Evolutionary conservation across 2,888 invertebrate species (phyloP).

Genomic region (Leucoptera coffeella): DNA sequence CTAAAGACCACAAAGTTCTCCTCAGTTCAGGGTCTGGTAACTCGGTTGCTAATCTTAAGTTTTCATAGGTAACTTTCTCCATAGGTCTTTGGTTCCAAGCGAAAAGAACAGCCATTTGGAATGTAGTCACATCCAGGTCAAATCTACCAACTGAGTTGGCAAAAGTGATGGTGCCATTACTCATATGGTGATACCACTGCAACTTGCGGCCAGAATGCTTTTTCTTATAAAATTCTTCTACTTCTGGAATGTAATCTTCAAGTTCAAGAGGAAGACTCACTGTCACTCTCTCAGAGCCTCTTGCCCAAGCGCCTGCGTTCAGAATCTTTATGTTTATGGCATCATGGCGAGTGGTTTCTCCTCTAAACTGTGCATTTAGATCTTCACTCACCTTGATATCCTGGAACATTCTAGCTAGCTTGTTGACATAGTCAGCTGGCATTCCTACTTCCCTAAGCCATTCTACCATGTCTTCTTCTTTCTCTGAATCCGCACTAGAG

Average conservation of each 20-base stretch:
- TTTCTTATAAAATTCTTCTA: conserved; percentile 96
- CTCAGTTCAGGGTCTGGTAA: conserved; percentile 92
- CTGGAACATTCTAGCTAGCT: conserved; percentile 95
- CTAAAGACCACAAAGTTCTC: conserved; percentile 91
- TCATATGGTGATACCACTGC: conserved; percentile 99
- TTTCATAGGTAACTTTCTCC: conserved; percentile 94
- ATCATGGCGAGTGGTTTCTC: conserved; percentile 73
- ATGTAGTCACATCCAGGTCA: conserved; percentile 97
- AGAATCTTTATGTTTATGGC: conserved; percentile 97
- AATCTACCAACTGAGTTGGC: conserved; percentile 87
- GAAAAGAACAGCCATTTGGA: conserved; percentile 99
- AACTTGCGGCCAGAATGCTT: conserved; percentile 96
- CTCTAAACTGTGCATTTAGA: conserved; percentile 88
- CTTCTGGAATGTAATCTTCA: conserved; percentile 98
- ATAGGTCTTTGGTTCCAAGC: conserved; percentile 96
- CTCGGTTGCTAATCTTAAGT: conserved; percentile 92
- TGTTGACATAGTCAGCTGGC: conserved; percentile 99
- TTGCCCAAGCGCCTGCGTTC: conserved; percentile 97
- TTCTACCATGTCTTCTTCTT: conserved; percentile 99
- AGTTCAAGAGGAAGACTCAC: conserved; percentile 95
- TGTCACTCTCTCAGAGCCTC: conserved; percentile 89
- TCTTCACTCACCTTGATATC: conserved; percentile 98
- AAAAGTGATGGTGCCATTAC: conserved; percentile 97
- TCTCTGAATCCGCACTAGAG: conserved; percentile 97
- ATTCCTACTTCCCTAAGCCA: conserved; percentile 97